Evolutionary conservation across 2,113 vertebrate species (phyloP), one percentile per base, ranked within the genome.

Genomic region (Leucosticte australis): DNA sequence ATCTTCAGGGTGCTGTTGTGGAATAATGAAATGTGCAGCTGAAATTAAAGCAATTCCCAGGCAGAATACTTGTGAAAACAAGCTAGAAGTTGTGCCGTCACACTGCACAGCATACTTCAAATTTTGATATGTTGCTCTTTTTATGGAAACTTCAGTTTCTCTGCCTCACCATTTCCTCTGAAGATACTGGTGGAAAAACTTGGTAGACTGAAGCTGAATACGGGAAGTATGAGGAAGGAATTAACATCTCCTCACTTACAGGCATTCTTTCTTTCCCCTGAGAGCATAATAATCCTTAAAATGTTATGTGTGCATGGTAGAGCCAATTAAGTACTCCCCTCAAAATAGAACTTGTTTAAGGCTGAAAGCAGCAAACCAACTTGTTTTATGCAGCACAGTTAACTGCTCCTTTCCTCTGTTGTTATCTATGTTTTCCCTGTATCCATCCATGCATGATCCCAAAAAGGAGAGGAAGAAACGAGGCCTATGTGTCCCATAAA

Each of bases 291-390:
- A 83, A 68, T 31, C 31, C 9, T 83, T 79, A 68, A 55, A 55
- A 79, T 49, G 9, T 26, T 63, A 37, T 1, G 0, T 63, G 20
- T 0, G 0, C 15, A 12, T 47, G 69, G 6, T 37, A 21, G 26
- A 67, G 49, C 23, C 11, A 41, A n/a, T 39, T 17, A 71, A 63
- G 52, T 9, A 23, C 11, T 62, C 13, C 41, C 39, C 24, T 83
- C 49, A 52, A 42, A 83, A 42, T 0, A 82, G 57, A 71, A 33
- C 16, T 22, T 67, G 4, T 71, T 88, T 76, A 46, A 76, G 39
- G 44, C 35, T 64, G 33, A 87, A 91, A 31, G 24, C 26, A 11
- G 26, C 15, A 94, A 94, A 71, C 15, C 12, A 52, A 9, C 11
- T 64, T 50, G 18, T 69, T 77, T 33, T 30, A 46, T 8, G 19